Evolutionary conservation across 2,888 invertebrate genomes (phyloP), one percentile per base, ranked within the genome.

Genomic region (Sinelater perroti): DNA sequence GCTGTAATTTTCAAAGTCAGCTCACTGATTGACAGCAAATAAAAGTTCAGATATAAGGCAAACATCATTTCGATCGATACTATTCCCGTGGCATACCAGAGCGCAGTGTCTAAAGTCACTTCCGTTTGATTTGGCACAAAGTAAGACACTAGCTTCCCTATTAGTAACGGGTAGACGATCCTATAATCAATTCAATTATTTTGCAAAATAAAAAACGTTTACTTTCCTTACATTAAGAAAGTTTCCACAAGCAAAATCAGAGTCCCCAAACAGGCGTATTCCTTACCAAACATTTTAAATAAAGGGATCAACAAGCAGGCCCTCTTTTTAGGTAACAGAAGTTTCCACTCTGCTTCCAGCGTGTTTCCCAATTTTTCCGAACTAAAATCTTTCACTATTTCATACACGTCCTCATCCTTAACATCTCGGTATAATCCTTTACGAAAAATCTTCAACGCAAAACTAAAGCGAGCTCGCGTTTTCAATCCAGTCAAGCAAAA

Each of bases 1-100:
- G 91, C 80, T 1, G 90, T 81, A 64, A 89, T 79, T 72, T 87
- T 83, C 81, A 88, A 86, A 30, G 89, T 89, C 65, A 87, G 81
- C 73, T 88, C 86, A 61, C 87, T 81, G 14, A 88, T 83, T 13
- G 81, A 84, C 75, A 88, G 86, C 80, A 90, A 88, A 71, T 88
- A 90, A 0, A 89, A 88, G 75, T 91, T 91, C 60, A 87, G 84
- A 45, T 85, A 79, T 31, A 90, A 72, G 21, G 85, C 81, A 56
- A 84, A 82, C 24, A 83, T 55, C 1, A 82, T 72, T 18, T 83
- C 81, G 54, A 81, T 78, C 3, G 80, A 76, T 70, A 89, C 85
- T 17, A 91, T 85, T 0, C 87, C 86, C 0, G 79, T 73, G 0
- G 90, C 90, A 73, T 87, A 89, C n/a, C 86, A 68, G 68, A 88